These are phyloP conservation scores for Petrocephalus microphthalmus DNA, from an alignment of 2,113 vertebrate genomes.

Conservation along the genomic window DNA sequence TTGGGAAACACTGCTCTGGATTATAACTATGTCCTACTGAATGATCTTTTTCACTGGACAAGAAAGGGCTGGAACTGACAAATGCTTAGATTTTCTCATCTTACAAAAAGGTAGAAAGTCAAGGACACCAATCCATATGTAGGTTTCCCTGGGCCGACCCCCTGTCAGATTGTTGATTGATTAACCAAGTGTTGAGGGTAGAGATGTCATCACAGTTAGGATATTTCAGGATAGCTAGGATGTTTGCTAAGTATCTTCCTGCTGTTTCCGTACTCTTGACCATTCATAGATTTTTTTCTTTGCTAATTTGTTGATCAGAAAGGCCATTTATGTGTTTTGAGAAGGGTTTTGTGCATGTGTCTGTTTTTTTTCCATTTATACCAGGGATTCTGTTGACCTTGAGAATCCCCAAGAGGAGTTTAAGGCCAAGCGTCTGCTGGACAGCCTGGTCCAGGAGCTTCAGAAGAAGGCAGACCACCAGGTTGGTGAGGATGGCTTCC, in stretches of 20 bases:
- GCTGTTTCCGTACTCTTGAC: background rate
- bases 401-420: conserved; percentile 83
- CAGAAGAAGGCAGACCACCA: conserved; percentile 90
- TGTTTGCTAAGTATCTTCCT: background rate
- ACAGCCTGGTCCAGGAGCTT: conserved; percentile 84
- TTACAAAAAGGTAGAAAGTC: background rate
- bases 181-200: background rate
- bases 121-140: background rate
- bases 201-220: background rate
- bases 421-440: conserved; percentile 80
- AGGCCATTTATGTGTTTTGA: background rate
- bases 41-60: background rate
- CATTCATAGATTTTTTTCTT: background rate
- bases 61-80: background rate
- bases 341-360: background rate
- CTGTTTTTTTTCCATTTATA: background rate
- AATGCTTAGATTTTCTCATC: background rate
- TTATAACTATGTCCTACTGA: background rate
- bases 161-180: background rate
- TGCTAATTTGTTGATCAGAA: background rate
- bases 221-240: background rate
- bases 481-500: conserved; percentile 87
- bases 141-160: background rate
- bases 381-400: conserved; percentile 83
- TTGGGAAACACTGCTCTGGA: background rate